Percentiles rank a stretch among this genome's conserved stretches.
Evolutionary conservation across 2,888 invertebrate species (phyloP).

Genomic region (Rotaria sp.): DNA sequence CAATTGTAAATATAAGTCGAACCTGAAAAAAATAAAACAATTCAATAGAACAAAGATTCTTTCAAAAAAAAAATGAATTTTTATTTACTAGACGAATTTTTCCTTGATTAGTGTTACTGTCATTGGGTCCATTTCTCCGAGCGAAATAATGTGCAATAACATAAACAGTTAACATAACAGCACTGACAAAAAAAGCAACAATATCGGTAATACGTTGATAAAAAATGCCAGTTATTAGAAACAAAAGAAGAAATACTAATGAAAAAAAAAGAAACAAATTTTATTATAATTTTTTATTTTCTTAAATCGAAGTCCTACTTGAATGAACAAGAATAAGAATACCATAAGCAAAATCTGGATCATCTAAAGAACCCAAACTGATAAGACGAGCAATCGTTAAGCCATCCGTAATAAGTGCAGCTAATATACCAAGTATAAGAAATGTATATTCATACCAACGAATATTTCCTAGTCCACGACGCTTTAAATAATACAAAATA

Average conservation of each 20-base stretch:
- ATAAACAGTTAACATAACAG: background rate
- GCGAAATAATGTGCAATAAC: background rate
- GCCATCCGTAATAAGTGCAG: background rate
- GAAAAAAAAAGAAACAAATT: background rate
- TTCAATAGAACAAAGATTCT: too few relatives aligned
- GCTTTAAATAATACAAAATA: background rate
- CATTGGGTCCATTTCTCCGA: background rate
- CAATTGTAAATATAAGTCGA: constrained; percentile 16
- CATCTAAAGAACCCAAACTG: background rate
- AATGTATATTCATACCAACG: constrained; percentile 28
- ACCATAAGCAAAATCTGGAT: background rate
- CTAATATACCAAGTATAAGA: background rate
- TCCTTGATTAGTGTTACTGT: background rate
- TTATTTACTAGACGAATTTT: constrained; percentile 19
- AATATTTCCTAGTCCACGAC: background rate
- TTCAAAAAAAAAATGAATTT: too few relatives aligned
- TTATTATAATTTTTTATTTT: background rate
- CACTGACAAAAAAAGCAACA: background rate
- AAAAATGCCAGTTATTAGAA: background rate
- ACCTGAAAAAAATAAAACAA: background rate
- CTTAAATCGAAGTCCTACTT: background rate
- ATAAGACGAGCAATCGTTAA: background rate
- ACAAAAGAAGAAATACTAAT: background rate
- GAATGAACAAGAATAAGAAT: background rate
- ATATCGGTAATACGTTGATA: constrained; percentile 1